Conservation (phyloP, 2,888 invertebrate genomes). For the Sphecodes monilicornis region DNA sequence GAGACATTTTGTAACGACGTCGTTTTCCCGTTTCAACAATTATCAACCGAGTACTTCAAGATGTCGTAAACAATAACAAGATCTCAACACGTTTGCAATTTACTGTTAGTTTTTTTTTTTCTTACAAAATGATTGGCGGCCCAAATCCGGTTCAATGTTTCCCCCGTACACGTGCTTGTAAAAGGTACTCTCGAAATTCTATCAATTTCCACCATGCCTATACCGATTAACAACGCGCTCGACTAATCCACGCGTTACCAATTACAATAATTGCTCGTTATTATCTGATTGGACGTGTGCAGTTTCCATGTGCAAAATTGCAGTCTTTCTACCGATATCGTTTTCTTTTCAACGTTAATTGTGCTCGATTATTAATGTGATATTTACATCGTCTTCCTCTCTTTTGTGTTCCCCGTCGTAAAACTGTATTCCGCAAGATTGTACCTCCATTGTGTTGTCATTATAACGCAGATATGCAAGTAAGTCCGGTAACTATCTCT, state of each 20-base stretch:
- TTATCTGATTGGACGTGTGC: slow-evolving; percentile 70
- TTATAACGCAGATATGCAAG: slow-evolving; percentile 9
- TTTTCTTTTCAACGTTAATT: slow-evolving; percentile 49
- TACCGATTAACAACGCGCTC: slow-evolving; percentile 5
- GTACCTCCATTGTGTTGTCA: slow-evolving; percentile 14
- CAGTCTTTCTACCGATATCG: slow-evolving; percentile 51
- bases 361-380: slow-evolving; percentile 56
- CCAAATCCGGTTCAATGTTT: slow-evolving; percentile 27
- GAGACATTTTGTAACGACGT: slow-evolving; percentile 35
- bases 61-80: slow-evolving; percentile 59
- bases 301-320: slow-evolving; percentile 60
- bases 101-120: slow-evolving; percentile 16
- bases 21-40: slow-evolving; percentile 45
- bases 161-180: slow-evolving; percentile 31
- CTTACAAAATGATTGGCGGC: slow-evolving; percentile 44
- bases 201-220: slow-evolving; percentile 20
- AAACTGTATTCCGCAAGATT: slow-evolving; percentile 20
- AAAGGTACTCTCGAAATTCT: slow-evolving; percentile 24
- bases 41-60: slow-evolving; percentile 48
- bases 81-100: slow-evolving; percentile 38
- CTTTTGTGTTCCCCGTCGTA: background rate
- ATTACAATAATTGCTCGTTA: slow-evolving; percentile 51
- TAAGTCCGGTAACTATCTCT: background rate
- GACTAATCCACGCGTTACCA: slow-evolving; percentile 24
- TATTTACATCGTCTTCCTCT: slow-evolving; percentile 41